Evolutionary conservation across 2,888 invertebrate species (phyloP), one percentile per base, ranked within the genome.

Genomic region (Hesperia comma): DNA sequence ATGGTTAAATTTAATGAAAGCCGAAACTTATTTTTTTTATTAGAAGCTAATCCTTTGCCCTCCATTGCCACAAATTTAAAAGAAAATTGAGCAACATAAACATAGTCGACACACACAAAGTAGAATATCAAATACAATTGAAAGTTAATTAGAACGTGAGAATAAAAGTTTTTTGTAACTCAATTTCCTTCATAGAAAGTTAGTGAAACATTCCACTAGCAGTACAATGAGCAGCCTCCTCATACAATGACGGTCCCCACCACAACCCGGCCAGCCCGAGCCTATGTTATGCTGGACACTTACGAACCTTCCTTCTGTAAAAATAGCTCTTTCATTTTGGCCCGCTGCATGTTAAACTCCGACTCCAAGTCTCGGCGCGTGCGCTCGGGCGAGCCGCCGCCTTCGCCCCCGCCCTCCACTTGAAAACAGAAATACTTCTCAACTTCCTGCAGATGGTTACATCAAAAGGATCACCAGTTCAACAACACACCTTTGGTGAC

Each of bases 251-350:
- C 33, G 43, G 15, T 54, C 66, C 54, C 66, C 60, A 60, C 21
- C 64, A 58, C 64, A 64, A 63, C 41, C 51, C 43, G 33, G 64
- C 64, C 58, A 54, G 33, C 60, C 64, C 33, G 51, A 58, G 53
- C 58, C 60, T 26, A 66, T 19, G n/a, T 32, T 61, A 56, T 56
- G 58, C 61, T 64, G 70, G 33, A 60, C 43, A 5, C 40, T 71
- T 80, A 86, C 87, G 81, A 93, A 97, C 97, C 96, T 96, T 99
- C 98, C 94, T 98, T 98, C 86, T 98, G 97, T 78, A 98, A 94
- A 91, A 96, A 98, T 68, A 99, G 90, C 79, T 98, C 98, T 93
- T 97, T 98, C 94, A 99, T 95, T 93, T 96, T 97, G 46, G 98
- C 98, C 77, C 98, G 94, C 86, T 98, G 98, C 70, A 95, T 91